Evolutionary conservation across 2,888 invertebrate species (phyloP).

Genomic region (Leucozona laternaria): DNA sequence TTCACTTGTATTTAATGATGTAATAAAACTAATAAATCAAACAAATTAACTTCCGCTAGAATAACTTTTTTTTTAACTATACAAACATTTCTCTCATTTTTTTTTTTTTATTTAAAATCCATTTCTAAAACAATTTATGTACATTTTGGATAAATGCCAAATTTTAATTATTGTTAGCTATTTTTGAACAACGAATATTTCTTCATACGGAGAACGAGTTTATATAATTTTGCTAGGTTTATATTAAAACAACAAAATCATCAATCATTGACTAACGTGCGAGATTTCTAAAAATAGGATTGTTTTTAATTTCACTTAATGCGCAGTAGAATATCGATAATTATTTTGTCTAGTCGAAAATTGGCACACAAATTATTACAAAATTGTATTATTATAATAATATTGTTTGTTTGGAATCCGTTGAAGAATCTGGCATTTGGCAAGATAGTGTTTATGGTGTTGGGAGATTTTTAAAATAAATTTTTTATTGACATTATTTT

Average conservation of each 20-base stretch:
- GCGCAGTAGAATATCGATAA: conserved; percentile 28
- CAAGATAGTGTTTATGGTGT: neutral
- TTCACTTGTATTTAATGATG: too few relatives aligned
- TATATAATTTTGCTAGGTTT: conserved; percentile 1
- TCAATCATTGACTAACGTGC: conserved; percentile 18
- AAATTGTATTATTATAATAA: neutral
- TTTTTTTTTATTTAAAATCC: neutral
- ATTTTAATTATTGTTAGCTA: neutral
- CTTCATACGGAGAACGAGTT: neutral
- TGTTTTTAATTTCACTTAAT: conserved; percentile 10
- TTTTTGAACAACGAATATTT: neutral
- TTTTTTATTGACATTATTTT: too few relatives aligned
- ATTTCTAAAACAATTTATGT: neutral
- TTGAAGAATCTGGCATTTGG: neutral
- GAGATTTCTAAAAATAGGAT: conserved; percentile 28
- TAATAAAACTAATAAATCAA: too few relatives aligned
- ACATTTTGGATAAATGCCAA: neutral
- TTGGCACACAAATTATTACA: neutral
- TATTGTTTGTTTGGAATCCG: neutral
- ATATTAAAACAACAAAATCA: conserved; percentile 25
- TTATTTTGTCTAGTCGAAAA: conserved; percentile 29
- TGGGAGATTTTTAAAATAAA: too few relatives aligned
- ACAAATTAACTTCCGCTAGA: too few relatives aligned
- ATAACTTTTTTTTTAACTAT: too few relatives aligned
- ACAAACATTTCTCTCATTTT: too few relatives aligned